Conservation (phyloP, 92 coral and sea anemone species). For the Heteractis magnifica region DNA sequence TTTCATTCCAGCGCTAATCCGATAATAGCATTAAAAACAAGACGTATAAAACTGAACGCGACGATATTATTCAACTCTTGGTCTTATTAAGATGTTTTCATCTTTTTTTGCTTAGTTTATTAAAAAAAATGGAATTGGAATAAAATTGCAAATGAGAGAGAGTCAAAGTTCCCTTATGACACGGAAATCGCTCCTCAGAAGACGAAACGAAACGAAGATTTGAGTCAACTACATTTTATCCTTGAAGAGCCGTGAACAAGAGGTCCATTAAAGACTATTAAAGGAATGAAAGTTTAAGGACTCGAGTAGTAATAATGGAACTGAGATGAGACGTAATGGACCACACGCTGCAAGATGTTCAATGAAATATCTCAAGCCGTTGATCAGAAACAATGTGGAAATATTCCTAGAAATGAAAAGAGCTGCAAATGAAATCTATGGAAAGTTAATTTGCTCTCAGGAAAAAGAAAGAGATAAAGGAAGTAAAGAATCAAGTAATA, state of each 20-base stretch:
- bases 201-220: not conserved
- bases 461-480: no score
- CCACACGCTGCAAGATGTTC: conserved; percentile 1
- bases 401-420: not conserved
- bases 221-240: not conserved
- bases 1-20: not conserved
- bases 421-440: no score
- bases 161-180: not conserved
- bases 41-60: not conserved
- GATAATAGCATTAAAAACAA: not conserved
- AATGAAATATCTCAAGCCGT: not conserved
- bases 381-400: not conserved
- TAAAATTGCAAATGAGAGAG: not conserved
- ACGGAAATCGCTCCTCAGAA: not conserved
- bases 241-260: not conserved
- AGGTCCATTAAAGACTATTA: not conserved
- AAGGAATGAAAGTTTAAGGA: not conserved
- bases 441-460: no score
- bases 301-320: not conserved
- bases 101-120: not conserved
- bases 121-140: not conserved
- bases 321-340: not conserved
- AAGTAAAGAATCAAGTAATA: no score
- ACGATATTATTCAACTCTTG: not conserved
- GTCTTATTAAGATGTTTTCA: not conserved